phyloP scores from a whole-genome alignment of 2,797 vertebrate species.

The Manis javanica region DNA sequence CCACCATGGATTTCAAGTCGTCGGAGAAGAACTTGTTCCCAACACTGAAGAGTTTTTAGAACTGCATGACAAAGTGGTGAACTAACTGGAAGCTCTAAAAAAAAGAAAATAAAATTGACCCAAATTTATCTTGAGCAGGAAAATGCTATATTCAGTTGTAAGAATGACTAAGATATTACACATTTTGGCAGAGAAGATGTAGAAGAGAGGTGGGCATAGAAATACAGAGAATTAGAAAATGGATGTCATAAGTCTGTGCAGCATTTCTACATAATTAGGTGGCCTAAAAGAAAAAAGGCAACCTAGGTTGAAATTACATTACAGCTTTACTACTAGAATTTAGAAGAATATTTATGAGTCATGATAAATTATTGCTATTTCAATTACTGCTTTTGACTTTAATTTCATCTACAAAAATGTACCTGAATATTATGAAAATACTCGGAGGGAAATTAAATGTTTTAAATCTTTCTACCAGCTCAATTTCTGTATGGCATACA shows the following conservation, averaged over 20 bases:
- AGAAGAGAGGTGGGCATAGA: background rate
- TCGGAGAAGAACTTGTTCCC: constrained; percentile 97
- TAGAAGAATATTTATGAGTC: background rate
- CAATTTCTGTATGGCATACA: background rate
- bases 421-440: constrained; percentile 16
- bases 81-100: constrained; percentile 95
- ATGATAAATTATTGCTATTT: background rate
- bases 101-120: constrained; percentile 69
- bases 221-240: background rate
- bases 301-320: background rate
- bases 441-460: background rate
- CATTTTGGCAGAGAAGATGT: background rate
- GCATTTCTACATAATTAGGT: constrained; percentile 27
- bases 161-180: constrained; percentile 8
- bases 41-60: constrained; percentile 96
- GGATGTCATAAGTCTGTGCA: background rate
- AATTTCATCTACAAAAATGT: constrained; percentile 42
- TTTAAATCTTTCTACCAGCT: background rate
- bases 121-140: background rate
- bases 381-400: constrained; percentile 33
- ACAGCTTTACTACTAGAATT: background rate
- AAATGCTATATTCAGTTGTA: background rate
- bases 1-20: constrained; percentile 95
- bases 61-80: constrained; percentile 96
- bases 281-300: background rate